phyloP scores from a whole-genome alignment of 2,113 vertebrate species.

The Peucedramus taeniatus region DNA sequence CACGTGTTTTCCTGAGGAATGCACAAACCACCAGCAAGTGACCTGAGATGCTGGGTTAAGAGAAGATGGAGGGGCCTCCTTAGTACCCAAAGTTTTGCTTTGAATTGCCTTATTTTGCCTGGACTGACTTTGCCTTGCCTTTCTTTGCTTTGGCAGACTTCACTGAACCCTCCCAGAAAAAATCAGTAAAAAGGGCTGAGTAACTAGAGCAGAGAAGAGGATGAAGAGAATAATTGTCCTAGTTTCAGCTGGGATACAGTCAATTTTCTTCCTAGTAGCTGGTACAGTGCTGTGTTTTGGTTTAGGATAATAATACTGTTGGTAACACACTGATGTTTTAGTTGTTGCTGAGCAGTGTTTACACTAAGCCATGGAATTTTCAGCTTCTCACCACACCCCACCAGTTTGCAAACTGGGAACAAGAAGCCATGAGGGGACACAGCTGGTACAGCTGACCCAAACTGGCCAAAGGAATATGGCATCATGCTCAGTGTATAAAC shows the following conservation, averaged over 20 bases:
- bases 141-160: not conserved
- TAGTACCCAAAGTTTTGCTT: not conserved
- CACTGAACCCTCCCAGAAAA: not conserved
- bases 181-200: not conserved
- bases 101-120: not conserved
- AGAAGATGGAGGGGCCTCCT: not conserved
- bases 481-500: not conserved
- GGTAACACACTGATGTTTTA: not conserved
- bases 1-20: rapidly evolving
- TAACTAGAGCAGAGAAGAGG: not conserved
- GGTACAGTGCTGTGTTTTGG: not conserved
- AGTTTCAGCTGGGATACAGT: not conserved
- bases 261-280: not conserved
- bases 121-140: not conserved
- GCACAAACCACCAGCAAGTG: rapidly evolving
- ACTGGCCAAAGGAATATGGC: not conserved
- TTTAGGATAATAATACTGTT: not conserved
- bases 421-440: not conserved
- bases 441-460: not conserved
- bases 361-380: not conserved
- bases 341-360: not conserved
- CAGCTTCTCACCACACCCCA: not conserved
- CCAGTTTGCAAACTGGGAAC: not conserved
- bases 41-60: not conserved
- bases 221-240: not conserved